A percentile compares a stretch with the other conserved stretches of the same genome.
Conservation (phyloP, 2,113 vertebrate species). For the Ariopsis seemanni region DNA sequence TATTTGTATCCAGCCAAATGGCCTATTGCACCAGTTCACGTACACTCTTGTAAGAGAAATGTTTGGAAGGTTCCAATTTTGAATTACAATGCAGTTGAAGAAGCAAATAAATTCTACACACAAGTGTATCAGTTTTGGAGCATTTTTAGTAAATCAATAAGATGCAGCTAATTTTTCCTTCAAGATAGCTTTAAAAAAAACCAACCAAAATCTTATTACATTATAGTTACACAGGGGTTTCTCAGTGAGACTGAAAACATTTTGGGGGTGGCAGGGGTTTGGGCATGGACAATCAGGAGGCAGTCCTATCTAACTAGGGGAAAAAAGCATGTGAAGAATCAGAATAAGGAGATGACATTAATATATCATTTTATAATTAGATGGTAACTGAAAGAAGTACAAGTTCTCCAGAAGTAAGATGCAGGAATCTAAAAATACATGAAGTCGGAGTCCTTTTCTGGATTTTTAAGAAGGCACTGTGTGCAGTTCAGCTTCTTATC, state of each 20-base stretch:
- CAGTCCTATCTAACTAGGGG: neutral
- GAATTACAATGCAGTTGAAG: constrained; percentile 38
- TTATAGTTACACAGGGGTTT: neutral
- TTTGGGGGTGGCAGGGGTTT: neutral
- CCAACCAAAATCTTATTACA: neutral
- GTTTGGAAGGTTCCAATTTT: neutral
- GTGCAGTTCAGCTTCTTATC: constrained; percentile 2
- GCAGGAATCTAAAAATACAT: neutral
- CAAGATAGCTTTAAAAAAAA: neutral
- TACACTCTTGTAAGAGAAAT: neutral
- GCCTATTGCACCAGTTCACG: neutral
- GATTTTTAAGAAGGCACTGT: constrained; percentile 23
- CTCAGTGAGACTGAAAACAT: neutral
- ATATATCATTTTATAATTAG: neutral
- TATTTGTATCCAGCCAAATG: constrained; percentile 10
- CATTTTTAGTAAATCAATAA: neutral
- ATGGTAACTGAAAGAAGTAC: neutral
- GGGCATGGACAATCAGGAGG: neutral
- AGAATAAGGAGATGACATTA: neutral
- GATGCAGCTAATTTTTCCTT: neutral
- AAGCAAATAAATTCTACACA: constrained; percentile 1
- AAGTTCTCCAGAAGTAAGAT: neutral
- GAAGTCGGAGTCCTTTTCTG: neutral
- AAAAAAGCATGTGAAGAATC: neutral
- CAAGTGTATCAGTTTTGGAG: neutral